phyloP scores from a whole-genome alignment of 2,113 vertebrate species.

The Solenodon paradoxus region DNA sequence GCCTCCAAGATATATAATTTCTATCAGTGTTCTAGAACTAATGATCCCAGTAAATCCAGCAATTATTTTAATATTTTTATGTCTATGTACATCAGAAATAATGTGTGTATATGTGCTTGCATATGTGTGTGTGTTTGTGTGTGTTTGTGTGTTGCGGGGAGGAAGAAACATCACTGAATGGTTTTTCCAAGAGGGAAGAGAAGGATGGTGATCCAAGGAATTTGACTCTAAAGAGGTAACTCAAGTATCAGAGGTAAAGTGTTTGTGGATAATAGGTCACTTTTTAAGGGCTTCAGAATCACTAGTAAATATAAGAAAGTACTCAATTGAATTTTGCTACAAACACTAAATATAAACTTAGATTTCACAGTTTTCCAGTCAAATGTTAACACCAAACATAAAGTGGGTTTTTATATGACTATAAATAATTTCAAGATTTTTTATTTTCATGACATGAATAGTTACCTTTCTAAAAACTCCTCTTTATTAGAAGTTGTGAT shows the following conservation, averaged over 20 bases:
- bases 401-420: background rate
- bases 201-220: background rate
- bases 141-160: too few species aligned
- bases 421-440: background rate
- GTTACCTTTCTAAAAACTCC: background rate
- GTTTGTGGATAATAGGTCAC: background rate
- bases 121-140: too few species aligned
- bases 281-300: background rate
- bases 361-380: background rate
- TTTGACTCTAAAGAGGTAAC: background rate
- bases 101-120: too few species aligned
- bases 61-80: constrained; percentile 37
- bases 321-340: background rate
- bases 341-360: background rate
- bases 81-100: constrained; percentile 9
- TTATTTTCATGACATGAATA: background rate
- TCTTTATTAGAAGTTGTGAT: background rate
- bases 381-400: background rate
- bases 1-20: background rate
- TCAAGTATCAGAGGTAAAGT: background rate
- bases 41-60: background rate
- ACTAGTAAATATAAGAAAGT: background rate
- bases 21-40: constrained; percentile 15
- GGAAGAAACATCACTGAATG: too few species aligned
- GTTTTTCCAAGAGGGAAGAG: background rate